These are phyloP conservation scores for Rhamnusium bicolor DNA, from an alignment of 2,888 invertebrate genomes.

Conservation along the genomic window DNA sequence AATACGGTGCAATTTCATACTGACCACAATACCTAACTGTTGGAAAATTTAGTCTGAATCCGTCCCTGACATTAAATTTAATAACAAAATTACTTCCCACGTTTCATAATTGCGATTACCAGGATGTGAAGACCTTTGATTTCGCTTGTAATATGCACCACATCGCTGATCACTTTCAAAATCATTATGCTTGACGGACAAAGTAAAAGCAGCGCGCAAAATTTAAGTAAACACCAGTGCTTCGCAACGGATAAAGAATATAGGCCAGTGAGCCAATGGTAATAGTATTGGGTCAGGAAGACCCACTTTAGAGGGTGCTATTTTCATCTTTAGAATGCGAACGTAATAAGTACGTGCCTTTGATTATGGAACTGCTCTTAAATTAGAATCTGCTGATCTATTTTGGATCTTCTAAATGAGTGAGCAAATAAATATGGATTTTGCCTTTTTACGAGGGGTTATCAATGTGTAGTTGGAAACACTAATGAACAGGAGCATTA, in stretches of 20 bases:
- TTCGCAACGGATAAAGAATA: conserved; percentile 21
- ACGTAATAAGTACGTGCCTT: conserved; percentile 27
- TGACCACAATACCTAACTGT: neutral
- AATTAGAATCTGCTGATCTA: conserved; percentile 10
- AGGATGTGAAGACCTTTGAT: neutral
- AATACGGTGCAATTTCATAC: no score
- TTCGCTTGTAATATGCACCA: neutral
- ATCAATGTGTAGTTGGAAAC: neutral
- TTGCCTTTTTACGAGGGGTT: neutral
- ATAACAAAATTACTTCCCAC: neutral
- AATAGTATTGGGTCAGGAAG: conserved; percentile 30
- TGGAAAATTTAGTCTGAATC: neutral
- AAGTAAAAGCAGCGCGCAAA: neutral
- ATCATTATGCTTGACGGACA: neutral
- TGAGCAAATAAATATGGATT: neutral
- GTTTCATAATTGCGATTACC: neutral
- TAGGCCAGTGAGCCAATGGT: conserved; percentile 42
- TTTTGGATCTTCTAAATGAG: neutral
- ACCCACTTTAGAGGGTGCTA: conserved; percentile 17
- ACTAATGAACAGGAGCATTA: no score
- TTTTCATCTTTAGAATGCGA: conserved; percentile 34
- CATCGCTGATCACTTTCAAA: neutral
- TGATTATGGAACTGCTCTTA: conserved; percentile 14
- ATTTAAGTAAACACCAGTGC: neutral
- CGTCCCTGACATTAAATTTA: neutral